phyloP scores from a whole-genome alignment of 1,140 invertebrate genomes.

The Eupeodes corollae region DNA sequence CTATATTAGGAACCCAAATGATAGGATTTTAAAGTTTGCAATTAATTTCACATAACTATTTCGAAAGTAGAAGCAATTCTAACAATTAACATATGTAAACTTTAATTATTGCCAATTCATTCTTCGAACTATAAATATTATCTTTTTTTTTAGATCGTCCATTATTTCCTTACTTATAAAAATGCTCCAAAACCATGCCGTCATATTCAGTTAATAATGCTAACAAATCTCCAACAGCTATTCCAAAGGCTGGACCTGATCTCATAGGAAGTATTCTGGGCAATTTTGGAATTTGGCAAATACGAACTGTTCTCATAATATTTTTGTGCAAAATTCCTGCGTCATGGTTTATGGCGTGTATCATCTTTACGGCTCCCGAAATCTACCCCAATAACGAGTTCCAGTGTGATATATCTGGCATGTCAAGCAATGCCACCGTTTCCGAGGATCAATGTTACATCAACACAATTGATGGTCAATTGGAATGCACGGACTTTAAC shows the following conservation, averaged over 20 bases:
- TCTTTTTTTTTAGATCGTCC: too few relatives aligned
- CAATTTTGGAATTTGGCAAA: slow-evolving; percentile 37
- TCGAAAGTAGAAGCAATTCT: too few relatives aligned
- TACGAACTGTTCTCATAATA: slow-evolving; percentile 35
- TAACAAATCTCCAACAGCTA: neutral
- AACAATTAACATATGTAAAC: too few relatives aligned
- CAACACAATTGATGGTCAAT: slow-evolving; percentile 2
- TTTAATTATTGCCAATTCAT: too few relatives aligned
- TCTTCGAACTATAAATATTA: too few relatives aligned
- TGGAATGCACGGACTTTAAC: slow-evolving; percentile 21
- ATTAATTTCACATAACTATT: too few relatives aligned
- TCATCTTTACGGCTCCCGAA: slow-evolving; percentile 34
- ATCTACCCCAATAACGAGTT: slow-evolving; percentile 25
- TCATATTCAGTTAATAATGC: neutral
- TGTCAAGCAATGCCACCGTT: slow-evolving; percentile 9
- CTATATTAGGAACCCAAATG: too few relatives aligned
- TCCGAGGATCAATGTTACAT: slow-evolving; percentile 24
- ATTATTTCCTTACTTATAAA: too few relatives aligned
- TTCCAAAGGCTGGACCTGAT: slow-evolving; percentile 12
- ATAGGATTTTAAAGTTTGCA: too few relatives aligned
- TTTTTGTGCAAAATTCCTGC: slow-evolving; percentile 39
- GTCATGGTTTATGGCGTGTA: slow-evolving; percentile 40
- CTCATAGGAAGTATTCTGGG: slow-evolving; percentile 31
- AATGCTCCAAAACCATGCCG: too few relatives aligned
- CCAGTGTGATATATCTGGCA: slow-evolving; percentile 16